Conservation (phyloP, 2,113 vertebrate species). For the Vanacampus margaritifer region DNA sequence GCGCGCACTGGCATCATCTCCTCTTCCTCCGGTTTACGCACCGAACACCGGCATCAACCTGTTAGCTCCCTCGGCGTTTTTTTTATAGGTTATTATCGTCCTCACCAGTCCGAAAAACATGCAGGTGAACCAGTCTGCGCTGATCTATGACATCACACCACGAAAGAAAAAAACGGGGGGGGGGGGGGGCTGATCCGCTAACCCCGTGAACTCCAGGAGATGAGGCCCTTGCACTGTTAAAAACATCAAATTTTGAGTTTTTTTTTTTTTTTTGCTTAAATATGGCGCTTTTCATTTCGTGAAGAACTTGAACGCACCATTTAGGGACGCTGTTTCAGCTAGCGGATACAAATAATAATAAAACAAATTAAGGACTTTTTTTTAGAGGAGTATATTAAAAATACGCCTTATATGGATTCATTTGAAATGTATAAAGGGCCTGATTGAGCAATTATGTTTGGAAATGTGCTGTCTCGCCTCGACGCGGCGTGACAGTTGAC, state of each 20-base stretch:
- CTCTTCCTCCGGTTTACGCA: neutral
- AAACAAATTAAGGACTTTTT: too few species aligned
- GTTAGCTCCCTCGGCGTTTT: neutral
- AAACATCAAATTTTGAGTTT: neutral
- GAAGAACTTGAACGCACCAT: neutral
- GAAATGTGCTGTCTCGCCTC: too few species aligned
- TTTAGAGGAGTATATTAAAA: too few species aligned
- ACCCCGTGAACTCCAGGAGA: slow-evolving; percentile 9
- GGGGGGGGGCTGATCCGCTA: neutral
- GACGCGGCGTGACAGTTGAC: slow-evolving; percentile 23
- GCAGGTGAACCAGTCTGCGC: neutral
- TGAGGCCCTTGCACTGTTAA: neutral
- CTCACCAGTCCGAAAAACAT: neutral
- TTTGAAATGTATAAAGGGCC: too few species aligned
- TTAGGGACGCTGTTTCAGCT: neutral
- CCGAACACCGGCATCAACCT: neutral
- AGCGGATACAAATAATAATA: too few species aligned
- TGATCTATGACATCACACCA: neutral
- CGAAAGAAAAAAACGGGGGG: neutral
- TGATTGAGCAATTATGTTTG: neutral
- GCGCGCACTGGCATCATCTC: neutral
- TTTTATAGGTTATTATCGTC: neutral
- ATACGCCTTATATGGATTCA: neutral
- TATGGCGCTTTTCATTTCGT: neutral
- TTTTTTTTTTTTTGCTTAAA: neutral